Evolutionary conservation across 23 tunicate species (phyloP).

Genomic region (Phallusia fumigata): DNA sequence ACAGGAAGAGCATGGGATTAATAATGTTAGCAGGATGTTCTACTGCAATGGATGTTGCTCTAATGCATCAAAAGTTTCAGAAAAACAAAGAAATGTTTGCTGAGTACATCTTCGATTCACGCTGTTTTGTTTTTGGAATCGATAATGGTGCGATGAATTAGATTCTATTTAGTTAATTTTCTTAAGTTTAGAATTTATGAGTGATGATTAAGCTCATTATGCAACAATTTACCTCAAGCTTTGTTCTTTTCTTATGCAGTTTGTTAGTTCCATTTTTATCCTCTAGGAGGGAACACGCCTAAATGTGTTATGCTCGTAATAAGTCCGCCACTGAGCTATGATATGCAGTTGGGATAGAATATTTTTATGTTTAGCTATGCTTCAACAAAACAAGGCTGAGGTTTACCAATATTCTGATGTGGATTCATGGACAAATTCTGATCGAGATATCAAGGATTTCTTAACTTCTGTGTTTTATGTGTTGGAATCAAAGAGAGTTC

Average conservation of each 20-base stretch:
- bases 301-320: too few species aligned
- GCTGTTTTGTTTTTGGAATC: conserved; percentile 91
- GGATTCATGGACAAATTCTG: conserved; percentile 74
- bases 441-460: conserved; percentile 78
- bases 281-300: too few species aligned
- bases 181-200: too few species aligned
- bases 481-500: conserved; percentile 84
- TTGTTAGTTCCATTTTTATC: too few species aligned
- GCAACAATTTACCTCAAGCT: too few species aligned
- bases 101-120: conserved; percentile 55
- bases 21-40: conserved; percentile 68
- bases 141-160: conserved; percentile 72
- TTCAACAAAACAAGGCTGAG: conserved; percentile 57
- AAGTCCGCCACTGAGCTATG: too few species aligned
- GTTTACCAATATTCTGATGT: conserved; percentile 69
- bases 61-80: conserved; percentile 59
- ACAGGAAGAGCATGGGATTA: conserved; percentile 71
- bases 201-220: too few species aligned
- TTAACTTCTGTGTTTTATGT: conserved; percentile 83
- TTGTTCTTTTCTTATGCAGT: too few species aligned
- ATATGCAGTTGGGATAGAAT: too few species aligned
- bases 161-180: too few species aligned
- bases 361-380: too few species aligned
- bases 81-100: conserved; percentile 54
- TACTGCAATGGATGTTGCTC: conserved; percentile 81